Evolutionary conservation across 2,888 invertebrate species (phyloP).

Genomic region (Scaptomyza polygonia): DNA sequence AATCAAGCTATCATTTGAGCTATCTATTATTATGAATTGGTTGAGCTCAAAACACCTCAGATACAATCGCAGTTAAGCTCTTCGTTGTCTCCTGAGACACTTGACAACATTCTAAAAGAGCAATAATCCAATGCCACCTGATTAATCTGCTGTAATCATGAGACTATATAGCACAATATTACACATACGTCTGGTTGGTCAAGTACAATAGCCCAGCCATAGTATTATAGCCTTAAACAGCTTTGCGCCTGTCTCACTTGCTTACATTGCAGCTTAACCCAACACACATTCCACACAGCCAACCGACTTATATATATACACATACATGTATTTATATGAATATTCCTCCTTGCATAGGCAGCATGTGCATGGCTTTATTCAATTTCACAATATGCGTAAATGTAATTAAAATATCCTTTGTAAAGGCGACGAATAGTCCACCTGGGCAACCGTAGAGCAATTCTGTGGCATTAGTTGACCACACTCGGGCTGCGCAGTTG

Average conservation of each 20-base stretch:
- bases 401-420: constrained; percentile 76
- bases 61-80: constrained; percentile 14
- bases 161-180: constrained; percentile 32
- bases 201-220: constrained; percentile 4
- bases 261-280: constrained; percentile 70
- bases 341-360: neutral
- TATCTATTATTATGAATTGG: neutral
- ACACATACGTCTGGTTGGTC: constrained; percentile 33
- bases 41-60: neutral
- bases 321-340: neutral
- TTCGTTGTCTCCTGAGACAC: constrained; percentile 9
- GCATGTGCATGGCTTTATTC: constrained; percentile 57
- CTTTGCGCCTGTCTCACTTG: constrained; percentile 58
- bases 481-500: constrained; percentile 46
- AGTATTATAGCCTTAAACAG: constrained; percentile 38
- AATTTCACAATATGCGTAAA: constrained; percentile 77
- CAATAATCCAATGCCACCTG: constrained; percentile 49
- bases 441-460: constrained; percentile 59
- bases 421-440: constrained; percentile 67
- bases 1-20: neutral
- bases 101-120: constrained; percentile 30
- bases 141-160: constrained; percentile 38
- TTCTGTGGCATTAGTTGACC: constrained; percentile 75
- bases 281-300: constrained; percentile 2
- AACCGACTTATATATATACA: neutral